Evolutionary conservation across 2,113 vertebrate species (phyloP).

Genomic region (Zeus faber): DNA sequence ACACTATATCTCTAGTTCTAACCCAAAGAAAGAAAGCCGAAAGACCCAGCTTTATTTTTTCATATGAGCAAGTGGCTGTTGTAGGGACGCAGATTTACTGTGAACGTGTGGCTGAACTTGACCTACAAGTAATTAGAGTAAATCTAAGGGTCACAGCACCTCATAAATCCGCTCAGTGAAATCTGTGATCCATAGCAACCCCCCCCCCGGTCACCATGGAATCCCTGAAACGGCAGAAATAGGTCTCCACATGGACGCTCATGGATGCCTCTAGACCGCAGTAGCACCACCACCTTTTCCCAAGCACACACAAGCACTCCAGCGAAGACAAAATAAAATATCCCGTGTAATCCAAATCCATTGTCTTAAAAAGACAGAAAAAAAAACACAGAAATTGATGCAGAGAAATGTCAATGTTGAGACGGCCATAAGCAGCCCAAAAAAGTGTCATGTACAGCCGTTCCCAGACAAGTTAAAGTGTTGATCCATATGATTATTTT

Average conservation of each 20-base stretch:
- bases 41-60: neutral
- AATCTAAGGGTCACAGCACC: constrained; percentile 33
- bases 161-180: constrained; percentile 44
- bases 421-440: too few species aligned
- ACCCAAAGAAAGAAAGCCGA: neutral
- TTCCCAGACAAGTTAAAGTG: too few species aligned
- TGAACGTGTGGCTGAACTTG: constrained; percentile 25
- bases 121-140: constrained; percentile 39
- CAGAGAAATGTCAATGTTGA: too few species aligned
- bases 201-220: constrained; percentile 26
- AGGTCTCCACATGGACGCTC: neutral
- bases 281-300: too few species aligned
- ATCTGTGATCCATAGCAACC: constrained; percentile 39
- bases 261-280: neutral
- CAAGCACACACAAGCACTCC: too few species aligned
- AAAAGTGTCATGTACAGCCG: too few species aligned
- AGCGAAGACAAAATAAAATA: too few species aligned
- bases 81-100: constrained; percentile 31
- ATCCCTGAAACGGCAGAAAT: neutral
- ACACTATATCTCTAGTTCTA: neutral
- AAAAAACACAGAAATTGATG: too few species aligned
- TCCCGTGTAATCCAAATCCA: too few species aligned
- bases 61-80: neutral
- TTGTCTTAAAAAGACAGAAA: too few species aligned
- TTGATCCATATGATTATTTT: too few species aligned